Evolutionary conservation across 2,113 vertebrate species (phyloP).

Genomic region (Aptenodytes patagonicus): DNA sequence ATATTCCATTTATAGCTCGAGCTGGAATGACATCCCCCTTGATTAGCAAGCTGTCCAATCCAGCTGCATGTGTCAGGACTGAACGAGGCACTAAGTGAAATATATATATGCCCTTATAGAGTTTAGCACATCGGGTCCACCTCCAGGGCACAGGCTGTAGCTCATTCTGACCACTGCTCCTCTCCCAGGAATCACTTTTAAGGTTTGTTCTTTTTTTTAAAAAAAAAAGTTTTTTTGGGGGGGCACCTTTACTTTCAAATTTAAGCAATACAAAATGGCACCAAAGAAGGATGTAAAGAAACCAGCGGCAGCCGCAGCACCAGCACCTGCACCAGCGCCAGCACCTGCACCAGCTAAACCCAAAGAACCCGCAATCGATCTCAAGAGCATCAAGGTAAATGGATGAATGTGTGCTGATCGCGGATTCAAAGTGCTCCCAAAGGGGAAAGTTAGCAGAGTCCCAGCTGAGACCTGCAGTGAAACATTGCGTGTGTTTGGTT

Average conservation of each 20-base stretch:
- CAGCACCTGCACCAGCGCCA: constrained; percentile 60
- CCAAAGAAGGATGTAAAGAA: constrained; percentile 87
- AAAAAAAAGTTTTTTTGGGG: not conserved
- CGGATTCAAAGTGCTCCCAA: not conserved
- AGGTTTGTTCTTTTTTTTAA: not conserved
- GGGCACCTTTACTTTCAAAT: constrained; percentile 59
- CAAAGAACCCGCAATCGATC: constrained; percentile 78
- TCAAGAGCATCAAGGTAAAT: constrained; percentile 82
- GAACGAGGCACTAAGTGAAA: constrained; percentile 80
- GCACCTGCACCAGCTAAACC: constrained; percentile 67
- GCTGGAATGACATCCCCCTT: constrained; percentile 80
- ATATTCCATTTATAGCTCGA: constrained; percentile 84
- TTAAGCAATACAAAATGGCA: constrained; percentile 75
- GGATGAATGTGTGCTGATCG: not conserved
- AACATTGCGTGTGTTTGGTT: not conserved
- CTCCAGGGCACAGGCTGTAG: constrained; percentile 75
- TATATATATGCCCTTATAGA: constrained; percentile 82
- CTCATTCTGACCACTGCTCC: constrained; percentile 67
- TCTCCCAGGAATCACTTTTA: constrained; percentile 64
- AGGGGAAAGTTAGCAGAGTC: not conserved
- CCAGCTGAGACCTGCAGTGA: not conserved
- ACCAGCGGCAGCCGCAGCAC: constrained; percentile 62
- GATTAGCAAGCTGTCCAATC: constrained; percentile 82
- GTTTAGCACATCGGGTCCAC: constrained; percentile 69
- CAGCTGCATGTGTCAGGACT: constrained; percentile 78